A percentile compares a stretch with the other conserved stretches of the same genome.
phyloP scores from a whole-genome alignment of 2,888 invertebrate genomes.

The Tubulanus polymorphus region DNA sequence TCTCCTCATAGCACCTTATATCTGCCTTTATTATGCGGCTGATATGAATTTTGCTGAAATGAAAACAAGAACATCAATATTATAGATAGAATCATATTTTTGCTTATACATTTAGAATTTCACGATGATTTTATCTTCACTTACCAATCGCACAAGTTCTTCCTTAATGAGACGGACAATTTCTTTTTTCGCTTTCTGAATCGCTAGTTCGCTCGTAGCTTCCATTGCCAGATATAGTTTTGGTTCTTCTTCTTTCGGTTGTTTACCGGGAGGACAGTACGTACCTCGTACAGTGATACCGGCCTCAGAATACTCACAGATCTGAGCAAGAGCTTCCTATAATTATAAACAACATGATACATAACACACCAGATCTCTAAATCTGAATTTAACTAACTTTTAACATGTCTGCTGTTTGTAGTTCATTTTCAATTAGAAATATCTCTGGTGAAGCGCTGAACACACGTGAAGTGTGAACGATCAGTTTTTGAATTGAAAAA shows the following conservation, averaged over 20 bases:
- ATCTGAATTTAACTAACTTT: too few species aligned
- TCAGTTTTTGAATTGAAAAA: too few species aligned
- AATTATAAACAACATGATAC: too few species aligned
- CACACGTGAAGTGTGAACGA: too few species aligned
- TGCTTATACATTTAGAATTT: too few species aligned
- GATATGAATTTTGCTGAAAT: conserved; percentile 56
- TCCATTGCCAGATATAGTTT: conserved; percentile 98
- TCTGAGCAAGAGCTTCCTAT: conserved; percentile 93
- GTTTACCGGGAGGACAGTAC: conserved; percentile 80
- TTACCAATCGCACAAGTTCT: conserved; percentile 79
- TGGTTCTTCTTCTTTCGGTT: conserved; percentile 66
- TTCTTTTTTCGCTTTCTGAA: conserved; percentile 61
- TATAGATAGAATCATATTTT: too few species aligned
- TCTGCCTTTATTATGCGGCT: conserved; percentile 73
- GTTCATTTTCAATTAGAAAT: too few species aligned
- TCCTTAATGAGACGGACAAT: conserved; percentile 97
- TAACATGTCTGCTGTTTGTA: too few species aligned
- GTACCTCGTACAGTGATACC: conserved; percentile 98
- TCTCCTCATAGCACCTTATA: conserved; percentile 78
- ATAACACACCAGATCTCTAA: too few species aligned
- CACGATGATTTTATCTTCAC: too few species aligned
- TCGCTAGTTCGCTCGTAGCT: conserved; percentile 90
- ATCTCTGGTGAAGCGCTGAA: too few species aligned
- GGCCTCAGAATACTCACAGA: conserved; percentile 98
- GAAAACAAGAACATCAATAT: conserved; percentile 22